Evolutionary conservation across 1,140 invertebrate species (phyloP), one percentile per base, ranked within the genome.

Genomic region (Sminthurides bifidus): DNA sequence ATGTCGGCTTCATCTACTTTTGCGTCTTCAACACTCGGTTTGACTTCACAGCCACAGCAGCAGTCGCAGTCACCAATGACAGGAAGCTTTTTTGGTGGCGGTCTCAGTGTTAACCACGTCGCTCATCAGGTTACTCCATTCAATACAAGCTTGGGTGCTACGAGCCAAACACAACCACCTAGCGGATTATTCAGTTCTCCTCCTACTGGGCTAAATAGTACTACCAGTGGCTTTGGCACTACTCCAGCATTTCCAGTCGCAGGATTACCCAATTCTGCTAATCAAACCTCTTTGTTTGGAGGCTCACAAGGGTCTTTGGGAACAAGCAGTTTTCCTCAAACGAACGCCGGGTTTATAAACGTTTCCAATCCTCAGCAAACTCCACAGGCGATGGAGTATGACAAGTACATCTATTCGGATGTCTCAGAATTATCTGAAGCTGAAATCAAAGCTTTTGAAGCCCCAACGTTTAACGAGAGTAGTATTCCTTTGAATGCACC

Each of bases 401-500:
- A 49, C 24, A 3, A 17, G n/a, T 33, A 3, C 6, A n/a, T 48
- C 2, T 55, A 55, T 24, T 43, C 37, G 3, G 19, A 55, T 19
- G 26, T 23, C 10, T 10, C 43, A 31, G 53, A 55, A 37, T 49
- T 55, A 23, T 14, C 43, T 3, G 21, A 10, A 24, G 44, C 33
- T 14, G 53, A 55, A 33, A 46, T 55, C 10, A 5, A 21, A 38
- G 53, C 41, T 4, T 55, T 27, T 48, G 53, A 55, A 49, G 44
- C 43, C 37, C 8, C 24, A 10, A 8, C 4, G 8, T 55, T 55
- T 35, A 37, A 40, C 8, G 21, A 17, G 24, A 19, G 35, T 10
- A 55, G 17, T 55, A 10, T 55, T 24, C 53, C 53, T 4, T 40
- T 48, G 21, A 23, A 55, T 8, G 53, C 53, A 26, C 53, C 53